phyloP scores from a whole-genome alignment of 2,888 invertebrate species.

The Mimas tiliae region DNA sequence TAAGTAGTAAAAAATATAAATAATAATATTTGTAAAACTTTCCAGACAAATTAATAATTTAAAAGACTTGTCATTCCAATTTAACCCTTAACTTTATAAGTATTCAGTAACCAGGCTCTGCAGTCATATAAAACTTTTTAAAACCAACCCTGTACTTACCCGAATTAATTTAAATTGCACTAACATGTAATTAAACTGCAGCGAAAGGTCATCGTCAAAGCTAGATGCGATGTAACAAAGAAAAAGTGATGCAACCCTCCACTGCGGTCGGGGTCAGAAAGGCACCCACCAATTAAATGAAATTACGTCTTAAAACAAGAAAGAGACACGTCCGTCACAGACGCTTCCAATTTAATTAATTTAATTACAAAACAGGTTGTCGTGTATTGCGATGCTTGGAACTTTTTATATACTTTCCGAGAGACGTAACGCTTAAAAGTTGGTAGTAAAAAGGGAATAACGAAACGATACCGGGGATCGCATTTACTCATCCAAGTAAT shows the following conservation, averaged over 20 bases:
- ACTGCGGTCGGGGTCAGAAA: constrained; percentile 40
- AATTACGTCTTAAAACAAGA: constrained; percentile 58
- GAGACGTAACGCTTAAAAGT: neutral
- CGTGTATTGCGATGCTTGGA: constrained; percentile 20
- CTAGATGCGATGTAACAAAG: constrained; percentile 15
- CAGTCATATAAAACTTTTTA: neutral
- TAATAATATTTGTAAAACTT: neutral
- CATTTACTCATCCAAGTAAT: constrained; percentile 25
- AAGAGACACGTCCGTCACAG: constrained; percentile 43
- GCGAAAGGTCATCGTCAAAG: constrained; percentile 3
- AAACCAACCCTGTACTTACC: neutral
- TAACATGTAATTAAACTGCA: constrained; percentile 20
- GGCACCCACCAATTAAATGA: constrained; percentile 49
- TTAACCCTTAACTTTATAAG: too few relatives aligned
- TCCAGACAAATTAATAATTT: neutral
- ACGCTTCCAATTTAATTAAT: constrained; percentile 29
- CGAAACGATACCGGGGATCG: constrained; percentile 3
- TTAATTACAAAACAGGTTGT: constrained; percentile 41
- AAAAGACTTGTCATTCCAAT: neutral
- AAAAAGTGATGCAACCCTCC: constrained; percentile 35
- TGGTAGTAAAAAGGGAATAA: constrained; percentile 2
- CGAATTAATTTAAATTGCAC: constrained; percentile 29
- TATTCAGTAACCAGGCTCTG: neutral
- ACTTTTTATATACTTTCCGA: constrained; percentile 18
- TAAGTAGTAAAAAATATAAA: too few relatives aligned